phyloP scores from a whole-genome alignment of 2,888 invertebrate species.

The Tetramorium bicarinatum region DNA sequence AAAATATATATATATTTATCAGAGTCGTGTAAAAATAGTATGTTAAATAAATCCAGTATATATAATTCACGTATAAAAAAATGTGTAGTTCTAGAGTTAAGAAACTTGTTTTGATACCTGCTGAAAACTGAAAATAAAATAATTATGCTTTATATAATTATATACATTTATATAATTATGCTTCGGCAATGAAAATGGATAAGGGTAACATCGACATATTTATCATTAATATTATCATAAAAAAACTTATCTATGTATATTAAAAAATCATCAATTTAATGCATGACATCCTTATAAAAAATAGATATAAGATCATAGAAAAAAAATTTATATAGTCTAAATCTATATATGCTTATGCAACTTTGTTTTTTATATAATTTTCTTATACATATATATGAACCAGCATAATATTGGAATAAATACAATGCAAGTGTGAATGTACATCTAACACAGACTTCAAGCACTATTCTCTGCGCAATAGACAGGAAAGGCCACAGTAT shows the following conservation, averaged over 20 bases:
- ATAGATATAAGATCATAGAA: neutral
- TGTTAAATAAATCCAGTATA: neutral
- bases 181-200: neutral
- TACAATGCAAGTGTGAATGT: slow-evolving; percentile 28
- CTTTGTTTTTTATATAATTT: neutral
- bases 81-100: neutral
- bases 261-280: neutral
- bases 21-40: slow-evolving; percentile 1
- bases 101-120: neutral
- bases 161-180: neutral
- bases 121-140: slow-evolving; percentile 20
- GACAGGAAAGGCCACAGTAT: slow-evolving; percentile 37
- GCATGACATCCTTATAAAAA: neutral
- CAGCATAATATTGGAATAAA: neutral
- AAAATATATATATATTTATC: neutral
- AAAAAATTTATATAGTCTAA: neutral
- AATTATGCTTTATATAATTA: neutral
- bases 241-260: slow-evolving; percentile 12
- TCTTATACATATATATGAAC: no score
- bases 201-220: neutral
- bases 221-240: neutral
- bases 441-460: slow-evolving; percentile 34
- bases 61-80: neutral
- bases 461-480: slow-evolving; percentile 30
- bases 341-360: neutral